These are phyloP conservation scores for Hiodon tergisus DNA, from an alignment of 2,113 vertebrate species.

Conservation along the genomic window DNA sequence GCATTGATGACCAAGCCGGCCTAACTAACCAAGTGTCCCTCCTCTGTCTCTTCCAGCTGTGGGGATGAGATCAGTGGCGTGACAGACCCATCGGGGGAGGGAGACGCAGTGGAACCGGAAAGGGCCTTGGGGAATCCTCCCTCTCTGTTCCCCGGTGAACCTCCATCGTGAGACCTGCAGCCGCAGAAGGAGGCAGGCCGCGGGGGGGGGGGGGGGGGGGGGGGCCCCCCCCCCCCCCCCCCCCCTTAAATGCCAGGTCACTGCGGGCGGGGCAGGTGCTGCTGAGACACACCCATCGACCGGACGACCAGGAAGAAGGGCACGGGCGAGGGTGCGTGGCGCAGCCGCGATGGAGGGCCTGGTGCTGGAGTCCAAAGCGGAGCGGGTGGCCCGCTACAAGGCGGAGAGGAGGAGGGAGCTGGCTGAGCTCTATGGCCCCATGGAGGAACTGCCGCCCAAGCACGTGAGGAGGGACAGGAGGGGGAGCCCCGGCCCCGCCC, in stretches of 20 bases:
- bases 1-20: not conserved
- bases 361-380: slow-evolving; percentile 56
- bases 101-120: not conserved
- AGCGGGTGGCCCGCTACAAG: slow-evolving; percentile 69
- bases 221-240: not conserved
- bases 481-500: not conserved
- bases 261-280: slow-evolving; percentile 12
- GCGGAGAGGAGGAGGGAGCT: slow-evolving; percentile 64
- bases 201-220: too few species aligned
- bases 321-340: not conserved
- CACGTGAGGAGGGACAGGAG: slow-evolving; percentile 43
- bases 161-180: not conserved
- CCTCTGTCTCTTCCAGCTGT: slow-evolving; percentile 2
- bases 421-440: slow-evolving; percentile 52
- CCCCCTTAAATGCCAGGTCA: slow-evolving; percentile 24
- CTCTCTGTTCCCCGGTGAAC: not conserved
- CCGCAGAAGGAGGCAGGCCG: not conserved
- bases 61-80: not conserved
- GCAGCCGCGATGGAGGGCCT: slow-evolving; percentile 52
- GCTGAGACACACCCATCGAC: too few species aligned
- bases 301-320: not conserved
- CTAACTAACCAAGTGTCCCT: not conserved
- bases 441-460: slow-evolving; percentile 56
- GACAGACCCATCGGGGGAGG: not conserved
- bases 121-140: slow-evolving; percentile 8